Evolutionary conservation across 35 echinoderm and acorn worm genomes (phyloP).

Genomic region (Amphiura filiformis): DNA sequence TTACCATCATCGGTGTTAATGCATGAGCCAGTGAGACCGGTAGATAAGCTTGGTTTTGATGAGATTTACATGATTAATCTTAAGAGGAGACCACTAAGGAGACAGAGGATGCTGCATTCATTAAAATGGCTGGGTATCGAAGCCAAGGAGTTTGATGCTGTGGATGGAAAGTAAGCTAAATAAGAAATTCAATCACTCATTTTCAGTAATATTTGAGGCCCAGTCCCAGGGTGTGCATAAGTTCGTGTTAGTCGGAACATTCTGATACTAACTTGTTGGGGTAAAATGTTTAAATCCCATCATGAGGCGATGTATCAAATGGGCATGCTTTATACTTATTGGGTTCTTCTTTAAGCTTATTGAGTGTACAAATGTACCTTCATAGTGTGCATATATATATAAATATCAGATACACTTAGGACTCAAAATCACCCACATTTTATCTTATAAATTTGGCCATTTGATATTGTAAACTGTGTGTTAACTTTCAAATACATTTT

Average conservation of each 20-base stretch:
- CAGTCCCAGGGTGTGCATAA: neutral
- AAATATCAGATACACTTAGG: too few species aligned
- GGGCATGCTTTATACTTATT: too few species aligned
- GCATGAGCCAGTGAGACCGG: neutral
- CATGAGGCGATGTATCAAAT: too few species aligned
- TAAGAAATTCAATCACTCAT: neutral
- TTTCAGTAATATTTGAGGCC: neutral
- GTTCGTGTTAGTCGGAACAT: neutral
- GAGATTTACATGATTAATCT: constrained; percentile 96
- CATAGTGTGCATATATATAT: too few species aligned
- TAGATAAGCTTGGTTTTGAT: constrained; percentile 87
- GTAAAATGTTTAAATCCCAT: too few species aligned
- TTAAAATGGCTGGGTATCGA: constrained; percentile 64
- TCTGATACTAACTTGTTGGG: too few species aligned
- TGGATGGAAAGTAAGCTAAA: constrained; percentile 98
- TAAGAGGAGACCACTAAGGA: constrained; percentile 50
- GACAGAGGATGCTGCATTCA: constrained; percentile 57
- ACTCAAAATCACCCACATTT: too few species aligned
- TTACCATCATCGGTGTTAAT: constrained; percentile 55
- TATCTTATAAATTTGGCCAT: too few species aligned
- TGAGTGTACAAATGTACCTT: too few species aligned
- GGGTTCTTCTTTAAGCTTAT: too few species aligned
- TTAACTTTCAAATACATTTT: too few species aligned
- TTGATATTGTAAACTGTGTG: too few species aligned
- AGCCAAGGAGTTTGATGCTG: constrained; percentile 64